These are phyloP conservation scores for Idaea straminata DNA, from an alignment of 2,888 invertebrate species.

Conservation along the genomic window DNA sequence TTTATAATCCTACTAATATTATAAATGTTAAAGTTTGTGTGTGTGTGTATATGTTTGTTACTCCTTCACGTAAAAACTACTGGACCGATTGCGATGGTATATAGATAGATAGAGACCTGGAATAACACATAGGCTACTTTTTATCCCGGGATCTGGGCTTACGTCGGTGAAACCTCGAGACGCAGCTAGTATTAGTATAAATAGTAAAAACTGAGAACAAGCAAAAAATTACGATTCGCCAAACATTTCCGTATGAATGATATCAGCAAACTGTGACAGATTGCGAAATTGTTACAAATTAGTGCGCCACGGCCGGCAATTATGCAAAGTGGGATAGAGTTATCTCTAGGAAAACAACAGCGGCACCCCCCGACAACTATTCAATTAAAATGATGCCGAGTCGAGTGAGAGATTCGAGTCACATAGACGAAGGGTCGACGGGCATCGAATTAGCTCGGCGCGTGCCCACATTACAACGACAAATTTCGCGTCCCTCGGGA, in stretches of 20 bases:
- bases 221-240: constrained; percentile 11
- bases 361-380: constrained; percentile 68
- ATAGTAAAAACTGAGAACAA: not conserved
- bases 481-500: constrained; percentile 70
- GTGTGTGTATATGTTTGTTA: too few species aligned
- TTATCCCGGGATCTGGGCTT: too few species aligned
- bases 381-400: constrained; percentile 77
- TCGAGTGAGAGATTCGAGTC: constrained; percentile 67
- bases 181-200: too few species aligned
- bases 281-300: constrained; percentile 74
- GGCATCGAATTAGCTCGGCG: constrained; percentile 75
- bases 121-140: too few species aligned
- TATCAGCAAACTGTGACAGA: constrained; percentile 59
- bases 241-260: constrained; percentile 29
- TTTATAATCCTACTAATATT: too few species aligned
- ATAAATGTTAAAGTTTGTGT: too few species aligned
- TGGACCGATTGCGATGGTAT: too few species aligned
- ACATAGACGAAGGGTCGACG: constrained; percentile 66
- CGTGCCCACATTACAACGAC: constrained; percentile 79
- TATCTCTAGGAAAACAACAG: constrained; percentile 74
- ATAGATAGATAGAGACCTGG: too few species aligned
- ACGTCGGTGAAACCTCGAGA: too few species aligned
- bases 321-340: constrained; percentile 76
- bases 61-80: too few species aligned
- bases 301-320: constrained; percentile 65